Evolutionary conservation across 2,113 vertebrate genomes (phyloP).

Genomic region (Amphiprion percula): DNA sequence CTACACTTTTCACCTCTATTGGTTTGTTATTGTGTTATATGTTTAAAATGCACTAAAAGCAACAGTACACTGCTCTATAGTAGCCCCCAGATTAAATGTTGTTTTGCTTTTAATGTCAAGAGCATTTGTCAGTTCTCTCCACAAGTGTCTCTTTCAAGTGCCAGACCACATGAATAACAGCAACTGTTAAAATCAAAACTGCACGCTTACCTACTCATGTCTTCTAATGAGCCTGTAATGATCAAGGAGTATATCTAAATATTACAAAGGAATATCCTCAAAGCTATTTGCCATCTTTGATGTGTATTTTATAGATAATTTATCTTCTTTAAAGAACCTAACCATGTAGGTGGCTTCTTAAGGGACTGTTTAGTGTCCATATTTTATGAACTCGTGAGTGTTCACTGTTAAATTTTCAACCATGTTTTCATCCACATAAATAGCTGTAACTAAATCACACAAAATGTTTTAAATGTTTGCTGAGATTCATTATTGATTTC

Average conservation of each 20-base stretch:
- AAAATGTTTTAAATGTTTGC: not conserved
- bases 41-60: slow-evolving; percentile 1
- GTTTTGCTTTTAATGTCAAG: slow-evolving; percentile 36
- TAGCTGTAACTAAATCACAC: too few species aligned
- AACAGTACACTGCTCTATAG: not conserved
- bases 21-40: not conserved
- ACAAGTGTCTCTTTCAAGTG: not conserved
- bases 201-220: not conserved
- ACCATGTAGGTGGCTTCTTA: too few species aligned
- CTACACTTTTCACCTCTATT: slow-evolving; percentile 1
- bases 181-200: slow-evolving; percentile 26
- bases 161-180: not conserved
- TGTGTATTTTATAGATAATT: not conserved
- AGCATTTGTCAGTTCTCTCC: slow-evolving; percentile 8
- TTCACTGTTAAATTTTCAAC: too few species aligned
- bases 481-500: not conserved
- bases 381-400: too few species aligned
- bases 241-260: not conserved
- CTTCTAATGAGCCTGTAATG: slow-evolving; percentile 2
- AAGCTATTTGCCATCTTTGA: not conserved
- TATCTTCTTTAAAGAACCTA: not conserved
- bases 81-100: not conserved
- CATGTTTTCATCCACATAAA: too few species aligned
- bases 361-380: too few species aligned
- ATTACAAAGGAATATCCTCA: not conserved